phyloP scores from a whole-genome alignment of 2,113 vertebrate genomes.

The Anhinga anhinga region DNA sequence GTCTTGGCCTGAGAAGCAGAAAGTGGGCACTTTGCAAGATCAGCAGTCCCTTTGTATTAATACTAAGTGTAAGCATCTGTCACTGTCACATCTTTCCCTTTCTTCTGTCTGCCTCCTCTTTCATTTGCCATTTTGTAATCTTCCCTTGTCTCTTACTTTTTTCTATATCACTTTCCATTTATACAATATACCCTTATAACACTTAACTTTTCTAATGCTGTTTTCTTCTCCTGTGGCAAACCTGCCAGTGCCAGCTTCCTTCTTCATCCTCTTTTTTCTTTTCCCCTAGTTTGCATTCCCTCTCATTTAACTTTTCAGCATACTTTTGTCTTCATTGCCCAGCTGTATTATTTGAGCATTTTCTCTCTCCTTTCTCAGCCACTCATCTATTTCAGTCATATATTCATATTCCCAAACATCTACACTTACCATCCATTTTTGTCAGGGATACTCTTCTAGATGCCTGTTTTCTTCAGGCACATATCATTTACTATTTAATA shows the following conservation, averaged over 20 bases:
- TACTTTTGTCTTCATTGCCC: not conserved
- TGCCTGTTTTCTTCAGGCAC: not conserved
- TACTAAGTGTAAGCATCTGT: not conserved
- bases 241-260: not conserved
- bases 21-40: not conserved
- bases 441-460: not conserved
- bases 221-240: not conserved
- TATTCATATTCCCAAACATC: not conserved
- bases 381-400: not conserved
- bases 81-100: not conserved
- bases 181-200: not conserved
- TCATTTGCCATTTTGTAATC: not conserved
- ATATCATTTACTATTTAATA: not conserved
- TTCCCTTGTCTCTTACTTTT: not conserved
- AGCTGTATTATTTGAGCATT: not conserved
- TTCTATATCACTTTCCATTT: not conserved
- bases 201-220: not conserved
- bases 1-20: not conserved
- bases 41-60: not conserved
- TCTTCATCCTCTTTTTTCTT: not conserved
- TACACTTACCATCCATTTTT: not conserved
- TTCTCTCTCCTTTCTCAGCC: not conserved
- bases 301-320: not conserved
- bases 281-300: not conserved
- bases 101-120: not conserved